These are phyloP conservation scores for Sebastes reedi DNA, from an alignment of 2,797 vertebrate species.

Conservation along the genomic window DNA sequence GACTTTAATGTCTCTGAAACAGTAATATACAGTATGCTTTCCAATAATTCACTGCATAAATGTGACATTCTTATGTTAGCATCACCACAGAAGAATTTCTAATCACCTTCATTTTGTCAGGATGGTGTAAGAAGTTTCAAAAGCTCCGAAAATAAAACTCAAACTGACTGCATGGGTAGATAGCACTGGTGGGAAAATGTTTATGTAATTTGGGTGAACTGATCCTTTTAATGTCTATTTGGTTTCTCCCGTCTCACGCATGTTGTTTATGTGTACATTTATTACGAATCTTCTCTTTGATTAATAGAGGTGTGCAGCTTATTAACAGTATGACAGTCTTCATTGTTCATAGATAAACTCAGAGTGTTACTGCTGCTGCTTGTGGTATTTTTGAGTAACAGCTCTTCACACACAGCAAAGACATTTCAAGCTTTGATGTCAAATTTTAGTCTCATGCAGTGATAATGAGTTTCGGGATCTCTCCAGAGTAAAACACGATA, in stretches of 20 bases:
- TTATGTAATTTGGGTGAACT: background rate
- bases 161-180: background rate
- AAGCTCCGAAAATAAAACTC: background rate
- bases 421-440: slow-evolving; percentile 20
- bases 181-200: background rate
- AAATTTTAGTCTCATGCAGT: slow-evolving; percentile 22
- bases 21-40: background rate
- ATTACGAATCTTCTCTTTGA: background rate
- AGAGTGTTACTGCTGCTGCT: background rate
- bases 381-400: background rate
- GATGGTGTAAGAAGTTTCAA: background rate
- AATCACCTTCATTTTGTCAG: background rate
- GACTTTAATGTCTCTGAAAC: slow-evolving; percentile 1
- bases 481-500: background rate
- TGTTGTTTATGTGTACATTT: background rate
- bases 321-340: background rate
- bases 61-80: background rate
- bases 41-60: background rate
- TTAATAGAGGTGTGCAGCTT: background rate
- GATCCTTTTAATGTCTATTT: background rate
- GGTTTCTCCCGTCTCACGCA: background rate
- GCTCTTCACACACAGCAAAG: slow-evolving; percentile 1
- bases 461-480: background rate
- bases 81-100: background rate
- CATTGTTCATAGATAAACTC: background rate